Evolutionary conservation across 2,797 vertebrate genomes (phyloP).

Genomic region (Macropus fuliginosus): DNA sequence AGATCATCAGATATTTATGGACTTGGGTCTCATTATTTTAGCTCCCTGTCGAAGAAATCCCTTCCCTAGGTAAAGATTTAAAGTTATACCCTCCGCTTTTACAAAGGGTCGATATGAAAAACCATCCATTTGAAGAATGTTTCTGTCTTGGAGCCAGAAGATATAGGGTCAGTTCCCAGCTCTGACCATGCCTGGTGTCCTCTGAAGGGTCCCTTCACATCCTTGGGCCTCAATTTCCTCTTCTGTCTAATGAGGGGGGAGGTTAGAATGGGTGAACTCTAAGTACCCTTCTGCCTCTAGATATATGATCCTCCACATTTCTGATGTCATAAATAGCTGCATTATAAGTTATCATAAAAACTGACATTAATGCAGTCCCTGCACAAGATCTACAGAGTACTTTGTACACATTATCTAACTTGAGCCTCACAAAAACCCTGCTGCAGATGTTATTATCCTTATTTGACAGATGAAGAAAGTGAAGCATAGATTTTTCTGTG

Average conservation of each 20-base stretch:
- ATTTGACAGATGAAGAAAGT: neutral
- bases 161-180: neutral
- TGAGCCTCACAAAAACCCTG: neutral
- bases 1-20: constrained; percentile 1
- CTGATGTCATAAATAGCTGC: neutral
- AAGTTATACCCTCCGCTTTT: neutral
- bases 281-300: neutral
- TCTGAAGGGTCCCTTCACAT: neutral
- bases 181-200: neutral
- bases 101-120: neutral
- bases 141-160: neutral
- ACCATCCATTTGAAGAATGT: neutral
- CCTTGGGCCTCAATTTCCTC: neutral
- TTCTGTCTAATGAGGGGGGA: neutral
- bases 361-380: neutral
- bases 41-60: neutral
- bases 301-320: neutral
- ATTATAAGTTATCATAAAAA: neutral
- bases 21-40: neutral
- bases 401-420: neutral
- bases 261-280: neutral
- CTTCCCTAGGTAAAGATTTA: neutral
- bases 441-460: neutral
- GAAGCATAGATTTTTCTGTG: neutral
- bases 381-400: neutral